Evolutionary conservation across 2,797 vertebrate genomes (phyloP), one percentile per base, ranked within the genome.

Genomic region (Anabas testudineus): DNA sequence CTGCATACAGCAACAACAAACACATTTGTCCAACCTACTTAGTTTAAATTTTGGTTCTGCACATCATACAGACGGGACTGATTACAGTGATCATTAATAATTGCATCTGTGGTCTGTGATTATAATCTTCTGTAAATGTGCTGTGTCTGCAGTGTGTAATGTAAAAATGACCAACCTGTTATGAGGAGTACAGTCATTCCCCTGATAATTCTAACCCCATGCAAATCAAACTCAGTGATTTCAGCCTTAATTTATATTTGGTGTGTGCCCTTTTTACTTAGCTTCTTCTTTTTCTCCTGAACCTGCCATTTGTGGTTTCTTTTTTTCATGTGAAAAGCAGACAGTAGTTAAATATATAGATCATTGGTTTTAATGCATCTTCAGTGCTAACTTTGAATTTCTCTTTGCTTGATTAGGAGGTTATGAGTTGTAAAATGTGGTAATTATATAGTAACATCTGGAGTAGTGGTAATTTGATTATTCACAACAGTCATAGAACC

Each of bases 51-150:
- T 70, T 22, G 28, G 49, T 48, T 18, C 16, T 42, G 63, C 32
- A 64, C 48, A 47, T 64, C 74, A 71, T 74, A 68, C 63, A 67
- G 26, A 54, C 59, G 41, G 53, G 45, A 36, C 49, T 74, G 56
- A 64, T 78, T 66, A 75, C 39, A 32, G 80, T 85, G 43, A 74
- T 83, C 73, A 62, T 71, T 71, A 76, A 74, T 80, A 79, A 81
- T 73, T 78, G 64, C 49, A 69, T 46, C 48, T 51, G 36, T 80
- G 63, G 13, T 30, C 61, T 59, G 61, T 80, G 21, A 75, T 68
- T 77, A 69, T 71, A 72, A 70, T 70, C 41, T 41, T 62, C 24
- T 43, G 43, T 58, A n/a, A 74, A 53, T 46, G 34, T 75, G 49
- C 71, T 67, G 57, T 13, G 56, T 70, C 71, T 70, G 75, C 72